Base-by-base conservation (phyloP, 2,113 vertebrate species). In the Maccullochella peelii region DNA sequence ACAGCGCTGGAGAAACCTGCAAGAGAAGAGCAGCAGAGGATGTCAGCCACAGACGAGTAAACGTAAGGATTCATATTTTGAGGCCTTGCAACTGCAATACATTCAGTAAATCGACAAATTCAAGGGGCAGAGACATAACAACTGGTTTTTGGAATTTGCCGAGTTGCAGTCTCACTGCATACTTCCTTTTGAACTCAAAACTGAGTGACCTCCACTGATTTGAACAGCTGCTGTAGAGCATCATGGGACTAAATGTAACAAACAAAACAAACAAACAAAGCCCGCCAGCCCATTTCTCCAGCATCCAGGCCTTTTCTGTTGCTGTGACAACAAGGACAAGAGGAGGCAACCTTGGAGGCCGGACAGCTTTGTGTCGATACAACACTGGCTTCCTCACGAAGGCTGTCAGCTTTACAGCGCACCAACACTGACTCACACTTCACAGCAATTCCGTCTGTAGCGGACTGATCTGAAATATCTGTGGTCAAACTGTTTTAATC, bases 261-360 rank as follows among this genome's bases (percentile, higher is more conserved):
- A 77, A 55, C 18, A 63, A 63, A 6, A 0, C 68, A 40, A 23
- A 71, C 23, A 18, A 81, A 15, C 33, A 77, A 73, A 52, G 50
- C 20, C 50, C 50, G 1, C 25, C 2, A 23, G 44, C 42, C 80
- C 10, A 67, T 77, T 71, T 69, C 69, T 82, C 38, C 36, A 83
- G 77, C 81, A 88, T 86, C 36, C 59, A 86, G 74, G 55, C 55
- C 61, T 90, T 89, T 91, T 88, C 84, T 86, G 93, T 93, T 94
- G 91, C 91, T 93, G 88, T 94, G 92, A 93, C 94, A 85, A 83
- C 88, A 88, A 86, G 81, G 83, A 90, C 88, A 87, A 87, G 85
- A 90, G 80, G 79, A 92, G 81, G 79, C 86, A 93, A 89, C 93
- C 93, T 93, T 92, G 89, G 86, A 88, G 8, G 63, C 71, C 20